phyloP scores from a whole-genome alignment of 2,797 vertebrate genomes.

The Tokudaia muenninki region DNA sequence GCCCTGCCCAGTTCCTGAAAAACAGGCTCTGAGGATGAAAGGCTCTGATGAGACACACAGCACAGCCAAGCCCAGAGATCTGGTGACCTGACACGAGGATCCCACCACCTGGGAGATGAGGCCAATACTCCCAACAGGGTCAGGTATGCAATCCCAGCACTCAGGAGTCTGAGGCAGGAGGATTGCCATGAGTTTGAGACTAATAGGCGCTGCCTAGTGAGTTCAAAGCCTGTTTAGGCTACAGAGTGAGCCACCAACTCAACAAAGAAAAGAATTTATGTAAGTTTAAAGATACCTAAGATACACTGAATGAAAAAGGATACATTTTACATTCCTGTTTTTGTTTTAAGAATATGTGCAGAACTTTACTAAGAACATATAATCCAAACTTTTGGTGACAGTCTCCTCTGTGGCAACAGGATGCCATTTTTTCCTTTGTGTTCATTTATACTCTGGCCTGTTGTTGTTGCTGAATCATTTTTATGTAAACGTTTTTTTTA shows the following conservation, averaged over 20 bases:
- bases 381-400: neutral
- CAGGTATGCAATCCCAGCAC: neutral
- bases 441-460: neutral
- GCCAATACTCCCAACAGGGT: accelerated
- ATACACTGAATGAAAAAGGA: neutral
- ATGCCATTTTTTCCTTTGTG: neutral
- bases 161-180: neutral
- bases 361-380: neutral
- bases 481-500: neutral
- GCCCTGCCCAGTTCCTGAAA: conserved; percentile 77
- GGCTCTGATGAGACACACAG: neutral
- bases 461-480: neutral
- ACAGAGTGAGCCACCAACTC: neutral
- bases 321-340: neutral
- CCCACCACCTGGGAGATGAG: no score
- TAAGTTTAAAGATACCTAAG: neutral
- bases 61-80: neutral
- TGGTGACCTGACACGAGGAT: neutral
- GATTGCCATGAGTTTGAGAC: neutral
- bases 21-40: neutral
- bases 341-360: conserved; percentile 3
- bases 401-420: neutral
- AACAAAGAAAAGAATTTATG: neutral
- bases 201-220: neutral
- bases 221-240: neutral